Base-by-base conservation (phyloP, 2,888 invertebrate species). In the Papilio demoleus region DNA sequence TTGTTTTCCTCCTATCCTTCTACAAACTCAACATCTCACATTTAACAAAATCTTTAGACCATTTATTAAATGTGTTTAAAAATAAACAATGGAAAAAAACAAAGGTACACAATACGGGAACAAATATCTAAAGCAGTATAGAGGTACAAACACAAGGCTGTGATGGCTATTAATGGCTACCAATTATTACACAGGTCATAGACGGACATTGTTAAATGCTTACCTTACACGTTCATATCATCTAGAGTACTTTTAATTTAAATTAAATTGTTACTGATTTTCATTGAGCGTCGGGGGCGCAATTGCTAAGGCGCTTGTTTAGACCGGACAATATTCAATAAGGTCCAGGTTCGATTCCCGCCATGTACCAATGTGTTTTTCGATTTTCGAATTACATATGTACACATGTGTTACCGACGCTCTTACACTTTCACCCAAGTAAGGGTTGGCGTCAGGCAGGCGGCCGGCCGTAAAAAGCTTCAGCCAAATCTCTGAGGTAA, bases 21-120 rank as follows among this genome's bases (percentile, higher is more conserved):
- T 8, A 17, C 58, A 45, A 34, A 34, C 34, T 12, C 14, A 22
- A 38, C 24, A n/a, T 40, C 45, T 67, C 50, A 61, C 31, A 5
- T 47, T 11, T 58, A n/a, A 19, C 17, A 14, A 27, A 19, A 17
- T 38, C 59, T 27, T 59, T n/a, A 40, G 40, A 34, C 65, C 42
- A 60, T 69, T 69, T 65, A 65, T 65, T 65, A 61, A 64, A 64
- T 42, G 60, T 53, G 47, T 24, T 61, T 14, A 56, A 34, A 45
- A 24, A 61, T 62, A 69, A 65, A 69, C 65, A 69, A 69, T 61
- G 36, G 56, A 24, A 69, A 61, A 56, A 38, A 69, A 69, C 65
- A 69, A 65, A 60, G 53, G 45, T 27, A 61, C 22, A 47, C n/a
- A n/a, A n/a, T n/a, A n/a, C n/a, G n/a, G n/a, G n/a, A n/a, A n/a